phyloP scores from a whole-genome alignment of 2,888 invertebrate species.

The Cephus pulcher region DNA sequence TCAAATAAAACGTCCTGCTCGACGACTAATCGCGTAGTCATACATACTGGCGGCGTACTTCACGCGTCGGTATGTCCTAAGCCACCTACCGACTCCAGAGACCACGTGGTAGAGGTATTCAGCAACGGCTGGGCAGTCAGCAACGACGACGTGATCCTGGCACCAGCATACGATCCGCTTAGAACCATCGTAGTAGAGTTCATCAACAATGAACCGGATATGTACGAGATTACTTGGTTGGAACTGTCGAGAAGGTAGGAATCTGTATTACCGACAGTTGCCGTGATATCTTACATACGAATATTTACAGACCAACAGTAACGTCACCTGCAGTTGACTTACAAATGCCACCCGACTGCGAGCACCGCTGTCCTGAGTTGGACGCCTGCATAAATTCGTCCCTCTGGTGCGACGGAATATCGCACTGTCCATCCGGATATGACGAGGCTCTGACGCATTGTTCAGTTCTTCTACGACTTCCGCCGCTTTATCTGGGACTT shows the following conservation, averaged over 20 bases:
- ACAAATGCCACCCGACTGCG: conserved; percentile 78
- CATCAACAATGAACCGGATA: conserved; percentile 78
- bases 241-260: conserved; percentile 78
- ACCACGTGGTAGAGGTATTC: conserved; percentile 82
- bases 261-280: background rate
- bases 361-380: conserved; percentile 80
- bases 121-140: conserved; percentile 82
- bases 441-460: conserved; percentile 86
- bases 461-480: conserved; percentile 80
- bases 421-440: conserved; percentile 83
- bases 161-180: conserved; percentile 73
- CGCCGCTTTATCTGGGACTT: conserved; percentile 77
- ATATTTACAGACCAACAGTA: conserved; percentile 47
- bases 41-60: conserved; percentile 78
- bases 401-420: conserved; percentile 84
- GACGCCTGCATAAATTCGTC: conserved; percentile 84
- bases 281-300: background rate
- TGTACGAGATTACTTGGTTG: conserved; percentile 83
- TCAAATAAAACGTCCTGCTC: conserved; percentile 73
- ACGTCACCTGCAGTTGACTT: conserved; percentile 68
- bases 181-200: conserved; percentile 84
- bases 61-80: conserved; percentile 75
- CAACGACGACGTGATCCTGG: conserved; percentile 58
- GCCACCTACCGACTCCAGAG: conserved; percentile 68
- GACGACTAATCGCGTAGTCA: conserved; percentile 82